These are phyloP conservation scores for Propithecus deckenii DNA, from an alignment of 2,797 vertebrate genomes.

Conservation along the genomic window DNA sequence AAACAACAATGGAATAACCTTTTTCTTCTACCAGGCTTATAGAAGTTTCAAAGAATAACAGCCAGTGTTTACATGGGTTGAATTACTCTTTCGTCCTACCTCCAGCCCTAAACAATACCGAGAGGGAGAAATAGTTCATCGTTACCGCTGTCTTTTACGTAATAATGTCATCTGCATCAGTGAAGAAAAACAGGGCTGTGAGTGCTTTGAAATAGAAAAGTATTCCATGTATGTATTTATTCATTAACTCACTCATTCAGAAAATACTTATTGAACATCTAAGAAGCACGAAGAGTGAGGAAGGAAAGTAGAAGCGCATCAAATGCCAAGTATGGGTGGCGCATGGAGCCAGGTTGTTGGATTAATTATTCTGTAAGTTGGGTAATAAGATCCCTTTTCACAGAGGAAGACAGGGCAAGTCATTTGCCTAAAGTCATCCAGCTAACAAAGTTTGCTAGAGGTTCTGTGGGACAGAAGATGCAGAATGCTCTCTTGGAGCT, in stretches of 20 bases:
- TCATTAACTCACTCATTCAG: not conserved
- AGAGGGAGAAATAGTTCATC: not conserved
- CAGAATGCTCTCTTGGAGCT: not conserved
- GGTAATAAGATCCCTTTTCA: not conserved
- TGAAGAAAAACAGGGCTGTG: not conserved
- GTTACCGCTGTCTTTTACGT: not conserved
- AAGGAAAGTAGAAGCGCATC: not conserved
- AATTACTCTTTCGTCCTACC: not conserved
- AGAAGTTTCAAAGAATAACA: not conserved
- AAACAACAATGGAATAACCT: not conserved
- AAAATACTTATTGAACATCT: not conserved
- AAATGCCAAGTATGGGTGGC: not conserved
- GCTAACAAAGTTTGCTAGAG: not conserved
- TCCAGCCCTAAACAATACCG: not conserved
- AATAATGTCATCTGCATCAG: not conserved
- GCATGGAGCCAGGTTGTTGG: not conserved
- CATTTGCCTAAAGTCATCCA: not conserved
- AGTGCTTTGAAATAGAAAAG: not conserved
- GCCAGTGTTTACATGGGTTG: not conserved
- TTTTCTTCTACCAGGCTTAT: not conserved
- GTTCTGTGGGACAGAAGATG: not conserved
- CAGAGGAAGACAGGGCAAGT: not conserved
- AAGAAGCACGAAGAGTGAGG: not conserved
- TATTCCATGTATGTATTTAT: not conserved
- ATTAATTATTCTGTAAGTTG: not conserved